Percentiles rank a stretch among this genome's conserved stretches.
These are phyloP conservation scores for Cotesia vestalis DNA, from an alignment of 1,140 invertebrate species.

Conservation along the genomic window DNA sequence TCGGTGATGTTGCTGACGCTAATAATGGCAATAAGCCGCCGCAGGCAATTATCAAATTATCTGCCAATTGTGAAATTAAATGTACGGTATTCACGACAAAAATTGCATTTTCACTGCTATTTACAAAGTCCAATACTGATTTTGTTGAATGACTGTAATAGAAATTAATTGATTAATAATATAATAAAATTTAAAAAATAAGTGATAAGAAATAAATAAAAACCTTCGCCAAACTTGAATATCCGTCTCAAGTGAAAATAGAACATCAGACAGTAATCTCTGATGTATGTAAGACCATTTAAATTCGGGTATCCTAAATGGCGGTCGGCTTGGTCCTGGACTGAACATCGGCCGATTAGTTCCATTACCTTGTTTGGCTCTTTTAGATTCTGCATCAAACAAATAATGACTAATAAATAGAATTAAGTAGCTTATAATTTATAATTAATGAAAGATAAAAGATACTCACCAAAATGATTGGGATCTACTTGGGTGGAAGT, in stretches of 20 bases:
- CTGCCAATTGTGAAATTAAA: constrained; percentile 97
- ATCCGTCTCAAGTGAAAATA: constrained; percentile 97
- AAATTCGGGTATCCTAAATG: constrained; percentile 99
- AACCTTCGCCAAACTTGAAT: constrained; percentile 91
- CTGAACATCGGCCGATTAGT: constrained; percentile 87
- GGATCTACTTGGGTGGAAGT: constrained; percentile 83
- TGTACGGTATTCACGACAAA: constrained; percentile 99
- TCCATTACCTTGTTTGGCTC: constrained; percentile 69
- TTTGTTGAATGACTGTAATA: constrained; percentile 88
- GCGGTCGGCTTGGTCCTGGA: constrained; percentile 92
- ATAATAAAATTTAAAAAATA: constrained; percentile 24
- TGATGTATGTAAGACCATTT: constrained; percentile 99
- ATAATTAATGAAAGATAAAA: constrained; percentile 19
- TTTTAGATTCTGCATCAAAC: constrained; percentile 62
- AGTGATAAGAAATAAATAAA: constrained; percentile 18
- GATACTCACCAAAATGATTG: constrained; percentile 76
- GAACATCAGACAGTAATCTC: constrained; percentile 92
- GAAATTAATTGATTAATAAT: background rate
- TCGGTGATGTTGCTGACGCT: constrained; percentile 97
- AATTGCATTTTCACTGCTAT: constrained; percentile 96
- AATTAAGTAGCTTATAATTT: background rate
- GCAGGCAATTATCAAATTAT: constrained; percentile 99
- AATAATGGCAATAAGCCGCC: constrained; percentile 95
- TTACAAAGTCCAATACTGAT: constrained; percentile 97
- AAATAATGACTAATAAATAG: constrained; percentile 8